phyloP scores from a whole-genome alignment of 2,113 vertebrate species.

The Thermophis baileyi region DNA sequence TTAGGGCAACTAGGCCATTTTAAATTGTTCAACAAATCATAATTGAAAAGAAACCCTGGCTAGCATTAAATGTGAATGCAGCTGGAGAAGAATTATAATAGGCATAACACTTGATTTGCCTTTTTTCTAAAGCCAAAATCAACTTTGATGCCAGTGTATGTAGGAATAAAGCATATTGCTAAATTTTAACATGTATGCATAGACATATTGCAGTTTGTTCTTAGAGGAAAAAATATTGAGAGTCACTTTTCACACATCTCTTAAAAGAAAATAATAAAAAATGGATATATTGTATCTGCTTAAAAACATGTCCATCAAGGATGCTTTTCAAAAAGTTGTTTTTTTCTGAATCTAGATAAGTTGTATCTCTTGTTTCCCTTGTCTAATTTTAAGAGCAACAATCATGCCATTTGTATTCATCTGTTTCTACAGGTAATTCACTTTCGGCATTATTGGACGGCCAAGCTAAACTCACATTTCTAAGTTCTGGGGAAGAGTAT shows the following conservation, averaged over 20 bases:
- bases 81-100: background rate
- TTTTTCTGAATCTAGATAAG: background rate
- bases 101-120: background rate
- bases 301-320: background rate
- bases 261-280: background rate
- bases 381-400: background rate
- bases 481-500: conserved; percentile 85
- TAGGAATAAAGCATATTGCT: background rate
- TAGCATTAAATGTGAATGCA: background rate
- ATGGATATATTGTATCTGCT: background rate
- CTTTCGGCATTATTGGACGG: conserved; percentile 92
- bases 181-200: background rate
- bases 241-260: too few relatives aligned
- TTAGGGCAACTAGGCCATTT: background rate
- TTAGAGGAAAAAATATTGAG: background rate
- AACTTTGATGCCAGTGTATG: background rate
- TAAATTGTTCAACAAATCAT: background rate
- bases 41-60: background rate
- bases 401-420: background rate
- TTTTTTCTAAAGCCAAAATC: background rate
- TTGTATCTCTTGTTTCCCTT: background rate
- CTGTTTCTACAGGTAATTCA: conserved; percentile 82
- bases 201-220: background rate
- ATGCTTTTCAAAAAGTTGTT: background rate
- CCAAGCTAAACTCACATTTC: conserved; percentile 83